These are phyloP conservation scores for Brachyalestes nurse DNA, from an alignment of 2,797 vertebrate species.

Conservation along the genomic window DNA sequence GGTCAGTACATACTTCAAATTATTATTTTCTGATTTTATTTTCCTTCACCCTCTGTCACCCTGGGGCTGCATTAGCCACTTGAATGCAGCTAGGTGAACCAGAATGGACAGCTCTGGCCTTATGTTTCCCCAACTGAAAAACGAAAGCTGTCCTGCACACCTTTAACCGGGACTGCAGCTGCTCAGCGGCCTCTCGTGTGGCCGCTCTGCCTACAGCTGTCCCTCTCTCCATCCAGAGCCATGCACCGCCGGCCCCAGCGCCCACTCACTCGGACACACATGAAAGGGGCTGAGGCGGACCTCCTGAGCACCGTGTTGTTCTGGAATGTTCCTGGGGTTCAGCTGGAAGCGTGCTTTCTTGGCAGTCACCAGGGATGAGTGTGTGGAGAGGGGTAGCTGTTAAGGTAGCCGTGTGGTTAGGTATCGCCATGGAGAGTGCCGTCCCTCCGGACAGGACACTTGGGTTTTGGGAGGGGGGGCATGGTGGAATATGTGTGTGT, in stretches of 20 bases:
- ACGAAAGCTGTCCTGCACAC: constrained; percentile 61
- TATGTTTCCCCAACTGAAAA: constrained; percentile 57
- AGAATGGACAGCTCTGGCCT: constrained; percentile 66
- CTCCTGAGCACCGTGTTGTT: constrained; percentile 51
- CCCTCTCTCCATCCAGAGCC: constrained; percentile 46
- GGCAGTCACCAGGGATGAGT: constrained; percentile 38
- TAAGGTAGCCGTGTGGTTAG: constrained; percentile 22
- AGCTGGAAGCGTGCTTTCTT: constrained; percentile 57
- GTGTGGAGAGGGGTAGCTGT: constrained; percentile 13
- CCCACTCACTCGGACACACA: constrained; percentile 59
- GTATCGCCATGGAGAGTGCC: constrained; percentile 3
- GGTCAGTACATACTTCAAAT: constrained; percentile 18
- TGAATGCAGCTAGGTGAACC: constrained; percentile 77
- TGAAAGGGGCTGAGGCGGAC: constrained; percentile 53
- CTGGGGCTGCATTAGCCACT: constrained; percentile 72
- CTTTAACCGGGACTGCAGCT: constrained; percentile 63
- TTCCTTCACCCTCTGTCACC: constrained; percentile 68
- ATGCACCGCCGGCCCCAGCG: constrained; percentile 33
- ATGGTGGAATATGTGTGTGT: background rate
- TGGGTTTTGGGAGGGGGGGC: background rate
- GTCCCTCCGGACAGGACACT: constrained; percentile 17
- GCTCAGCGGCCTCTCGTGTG: constrained; percentile 50
- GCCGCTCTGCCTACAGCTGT: constrained; percentile 61
- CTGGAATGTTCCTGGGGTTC: constrained; percentile 59
- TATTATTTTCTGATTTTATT: constrained; percentile 17